Conservation (phyloP, 2,113 vertebrate genomes). For the Oceanodroma tethys region DNA sequence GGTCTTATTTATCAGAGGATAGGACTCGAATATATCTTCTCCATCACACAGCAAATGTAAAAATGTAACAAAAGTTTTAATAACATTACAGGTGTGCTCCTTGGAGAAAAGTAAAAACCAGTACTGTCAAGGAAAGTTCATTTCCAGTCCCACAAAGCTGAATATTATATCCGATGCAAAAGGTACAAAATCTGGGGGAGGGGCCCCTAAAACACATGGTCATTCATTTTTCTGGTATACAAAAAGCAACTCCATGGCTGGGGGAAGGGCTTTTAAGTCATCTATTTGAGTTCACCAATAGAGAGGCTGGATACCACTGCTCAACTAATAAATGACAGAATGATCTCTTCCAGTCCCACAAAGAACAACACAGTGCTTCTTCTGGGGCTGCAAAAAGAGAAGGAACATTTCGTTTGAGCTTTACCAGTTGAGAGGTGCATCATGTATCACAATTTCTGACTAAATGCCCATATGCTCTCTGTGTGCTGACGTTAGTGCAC, state of each 20-base stretch:
- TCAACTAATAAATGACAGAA: neutral
- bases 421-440: neutral
- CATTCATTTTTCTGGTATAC: neutral
- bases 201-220: neutral
- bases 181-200: neutral
- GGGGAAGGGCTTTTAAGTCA: neutral
- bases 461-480: neutral
- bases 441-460: neutral
- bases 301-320: neutral
- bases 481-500: accelerated
- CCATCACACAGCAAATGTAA: neutral
- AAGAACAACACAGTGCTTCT: neutral
- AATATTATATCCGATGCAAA: neutral
- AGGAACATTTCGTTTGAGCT: neutral
- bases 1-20: neutral
- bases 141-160: neutral
- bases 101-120: neutral
- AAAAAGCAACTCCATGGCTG: neutral
- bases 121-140: neutral
- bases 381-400: neutral
- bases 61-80: neutral
- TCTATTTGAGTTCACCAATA: neutral
- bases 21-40: neutral
- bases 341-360: neutral
- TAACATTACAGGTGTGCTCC: neutral